phyloP scores from a whole-genome alignment of 2,797 vertebrate species.

The Basileuterus tristriatus region DNA sequence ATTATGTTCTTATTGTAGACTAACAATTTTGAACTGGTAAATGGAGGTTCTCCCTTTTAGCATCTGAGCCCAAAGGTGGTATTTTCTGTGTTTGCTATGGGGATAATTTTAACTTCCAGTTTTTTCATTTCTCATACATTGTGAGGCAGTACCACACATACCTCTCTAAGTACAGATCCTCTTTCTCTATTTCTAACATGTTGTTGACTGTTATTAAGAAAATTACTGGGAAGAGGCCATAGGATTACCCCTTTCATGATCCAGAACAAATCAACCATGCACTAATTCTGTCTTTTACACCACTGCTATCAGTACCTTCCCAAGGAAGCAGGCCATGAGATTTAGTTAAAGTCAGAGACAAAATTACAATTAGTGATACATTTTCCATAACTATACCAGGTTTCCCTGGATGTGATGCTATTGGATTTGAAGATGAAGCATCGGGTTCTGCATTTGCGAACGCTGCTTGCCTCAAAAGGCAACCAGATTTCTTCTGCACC shows the following conservation, averaged over 20 bases:
- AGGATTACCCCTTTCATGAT: neutral
- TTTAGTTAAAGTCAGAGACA: neutral
- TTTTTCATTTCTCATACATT: neutral
- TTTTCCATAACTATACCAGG: neutral
- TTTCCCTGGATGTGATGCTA: neutral
- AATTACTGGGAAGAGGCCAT: neutral
- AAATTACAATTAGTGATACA: neutral
- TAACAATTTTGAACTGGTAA: neutral
- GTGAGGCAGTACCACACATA: neutral
- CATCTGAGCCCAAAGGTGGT: accelerated
- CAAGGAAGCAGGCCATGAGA: accelerated
- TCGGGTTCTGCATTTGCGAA: neutral
- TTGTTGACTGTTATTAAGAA: neutral
- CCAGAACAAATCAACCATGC: too few species aligned
- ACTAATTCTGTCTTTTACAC: neutral
- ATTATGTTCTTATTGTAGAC: neutral
- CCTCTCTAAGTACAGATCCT: neutral
- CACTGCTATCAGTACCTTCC: neutral
- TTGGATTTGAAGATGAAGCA: neutral
- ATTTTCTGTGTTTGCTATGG: neutral
- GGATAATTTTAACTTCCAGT: neutral
- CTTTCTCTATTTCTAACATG: neutral
- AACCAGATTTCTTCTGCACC: neutral
- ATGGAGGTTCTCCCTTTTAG: neutral
- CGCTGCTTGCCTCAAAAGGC: neutral